Conservation (phyloP, 2,797 vertebrate genomes). For the Nyctibius grandis region DNA sequence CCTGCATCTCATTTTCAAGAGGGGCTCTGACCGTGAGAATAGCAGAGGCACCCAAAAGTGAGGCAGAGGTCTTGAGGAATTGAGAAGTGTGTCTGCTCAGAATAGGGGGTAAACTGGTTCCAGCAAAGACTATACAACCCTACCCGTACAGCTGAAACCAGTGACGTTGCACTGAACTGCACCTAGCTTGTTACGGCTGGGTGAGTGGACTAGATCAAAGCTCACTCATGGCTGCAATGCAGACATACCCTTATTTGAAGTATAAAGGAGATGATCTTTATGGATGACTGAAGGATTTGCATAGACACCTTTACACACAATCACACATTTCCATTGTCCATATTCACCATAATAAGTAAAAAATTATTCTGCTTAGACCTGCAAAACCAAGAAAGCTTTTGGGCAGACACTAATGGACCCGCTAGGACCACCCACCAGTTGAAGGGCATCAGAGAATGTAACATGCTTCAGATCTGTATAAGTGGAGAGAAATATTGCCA, state of each 20-base stretch:
- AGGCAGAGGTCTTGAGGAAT: neutral
- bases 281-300: neutral
- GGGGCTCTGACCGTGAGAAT: neutral
- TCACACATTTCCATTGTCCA: neutral
- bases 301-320: neutral
- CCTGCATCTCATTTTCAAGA: neutral
- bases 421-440: constrained; percentile 5
- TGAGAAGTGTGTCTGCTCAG: neutral
- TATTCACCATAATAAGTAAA: neutral
- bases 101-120: neutral
- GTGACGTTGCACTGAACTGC: neutral
- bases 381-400: neutral
- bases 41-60: neutral
- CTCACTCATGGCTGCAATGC: neutral
- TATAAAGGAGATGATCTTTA: neutral
- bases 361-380: neutral
- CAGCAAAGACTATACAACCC: neutral
- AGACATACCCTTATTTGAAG: neutral
- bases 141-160: fast-evolving
- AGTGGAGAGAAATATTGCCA: constrained; percentile 5
- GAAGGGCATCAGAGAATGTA: neutral
- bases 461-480: neutral
- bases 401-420: neutral
- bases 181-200: neutral
- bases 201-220: neutral